Percentiles rank a stretch among this genome's conserved stretches.
phyloP scores from a whole-genome alignment of 1,140 invertebrate species.

The Triops cancriformis region DNA sequence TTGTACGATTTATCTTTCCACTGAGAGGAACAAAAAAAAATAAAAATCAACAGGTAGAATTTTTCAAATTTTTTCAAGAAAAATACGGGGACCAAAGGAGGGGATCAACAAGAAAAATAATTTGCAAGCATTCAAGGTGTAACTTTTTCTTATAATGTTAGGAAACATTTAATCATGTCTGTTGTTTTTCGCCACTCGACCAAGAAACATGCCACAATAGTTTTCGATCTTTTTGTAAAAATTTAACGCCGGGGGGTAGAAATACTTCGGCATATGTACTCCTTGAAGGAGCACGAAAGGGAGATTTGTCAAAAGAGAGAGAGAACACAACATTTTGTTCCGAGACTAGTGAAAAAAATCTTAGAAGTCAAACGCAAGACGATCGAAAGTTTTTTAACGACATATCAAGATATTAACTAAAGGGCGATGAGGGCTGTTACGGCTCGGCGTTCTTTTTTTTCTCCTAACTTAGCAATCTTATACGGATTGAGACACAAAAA shows the following conservation, averaged over 20 bases:
- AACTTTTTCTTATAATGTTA: neutral
- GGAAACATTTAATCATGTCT: neutral
- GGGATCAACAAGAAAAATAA: conserved; percentile 11
- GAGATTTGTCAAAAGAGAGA: neutral
- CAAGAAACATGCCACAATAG: neutral
- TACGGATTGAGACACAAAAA: neutral
- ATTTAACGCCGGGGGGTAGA: neutral
- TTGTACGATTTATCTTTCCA: neutral
- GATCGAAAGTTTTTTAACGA: too few species aligned
- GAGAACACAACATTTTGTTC: neutral
- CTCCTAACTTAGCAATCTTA: neutral
- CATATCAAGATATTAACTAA: neutral
- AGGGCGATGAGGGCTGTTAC: neutral
- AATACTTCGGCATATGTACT: neutral
- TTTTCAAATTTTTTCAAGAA: neutral
- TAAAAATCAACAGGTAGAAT: neutral
- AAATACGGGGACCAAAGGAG: neutral
- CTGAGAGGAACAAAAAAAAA: neutral
- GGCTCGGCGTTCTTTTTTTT: neutral
- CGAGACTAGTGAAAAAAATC: neutral
- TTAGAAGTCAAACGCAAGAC: neutral
- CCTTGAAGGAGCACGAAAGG: too few species aligned
- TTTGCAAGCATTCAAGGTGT: neutral
- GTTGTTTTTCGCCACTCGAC: neutral
- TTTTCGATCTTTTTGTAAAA: neutral